phyloP scores from a whole-genome alignment of 37 sponge, comb jelly and placozoan genomes.

The Aplysina aerophoba region DNA sequence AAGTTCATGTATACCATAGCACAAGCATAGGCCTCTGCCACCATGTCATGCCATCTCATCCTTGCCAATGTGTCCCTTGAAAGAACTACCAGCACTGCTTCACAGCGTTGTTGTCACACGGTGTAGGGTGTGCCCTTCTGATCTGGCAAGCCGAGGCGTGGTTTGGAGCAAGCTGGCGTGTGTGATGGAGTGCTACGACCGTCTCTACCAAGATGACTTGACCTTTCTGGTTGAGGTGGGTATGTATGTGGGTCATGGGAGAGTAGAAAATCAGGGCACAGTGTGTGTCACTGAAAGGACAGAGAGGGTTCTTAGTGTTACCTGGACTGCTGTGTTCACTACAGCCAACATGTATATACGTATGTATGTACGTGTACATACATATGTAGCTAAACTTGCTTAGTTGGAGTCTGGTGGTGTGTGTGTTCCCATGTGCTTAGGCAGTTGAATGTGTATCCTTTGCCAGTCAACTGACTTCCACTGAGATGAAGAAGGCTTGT shows the following conservation, averaged over 20 bases:
- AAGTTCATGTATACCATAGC: too few species aligned
- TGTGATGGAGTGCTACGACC: slow-evolving; percentile 9
- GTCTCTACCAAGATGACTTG: slow-evolving; percentile 1
- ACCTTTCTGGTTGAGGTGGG: slow-evolving; percentile 11
- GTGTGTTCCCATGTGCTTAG: background rate
- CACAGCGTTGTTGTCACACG: background rate
- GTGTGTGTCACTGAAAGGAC: too few species aligned
- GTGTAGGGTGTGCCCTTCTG: slow-evolving; percentile 15
- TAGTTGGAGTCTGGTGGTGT: too few species aligned
- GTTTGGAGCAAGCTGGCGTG: slow-evolving; percentile 19
- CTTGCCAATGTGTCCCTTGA: background rate
- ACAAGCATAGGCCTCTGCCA: too few species aligned
- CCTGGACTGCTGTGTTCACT: too few species aligned
- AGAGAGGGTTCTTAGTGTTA: too few species aligned
- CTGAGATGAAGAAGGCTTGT: slow-evolving; percentile 26
- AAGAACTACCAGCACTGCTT: background rate
- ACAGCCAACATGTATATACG: too few species aligned
- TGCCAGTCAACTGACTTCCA: slow-evolving; percentile 11
- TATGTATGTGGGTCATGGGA: background rate
- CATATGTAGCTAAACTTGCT: too few species aligned
- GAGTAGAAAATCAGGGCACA: too few species aligned
- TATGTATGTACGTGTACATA: background rate
- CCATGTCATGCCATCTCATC: too few species aligned
- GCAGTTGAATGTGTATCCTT: slow-evolving; percentile 20
- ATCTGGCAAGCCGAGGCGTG: background rate